Evolutionary conservation across 2,797 vertebrate genomes (phyloP).

Genomic region (Trematomus bernacchii): DNA sequence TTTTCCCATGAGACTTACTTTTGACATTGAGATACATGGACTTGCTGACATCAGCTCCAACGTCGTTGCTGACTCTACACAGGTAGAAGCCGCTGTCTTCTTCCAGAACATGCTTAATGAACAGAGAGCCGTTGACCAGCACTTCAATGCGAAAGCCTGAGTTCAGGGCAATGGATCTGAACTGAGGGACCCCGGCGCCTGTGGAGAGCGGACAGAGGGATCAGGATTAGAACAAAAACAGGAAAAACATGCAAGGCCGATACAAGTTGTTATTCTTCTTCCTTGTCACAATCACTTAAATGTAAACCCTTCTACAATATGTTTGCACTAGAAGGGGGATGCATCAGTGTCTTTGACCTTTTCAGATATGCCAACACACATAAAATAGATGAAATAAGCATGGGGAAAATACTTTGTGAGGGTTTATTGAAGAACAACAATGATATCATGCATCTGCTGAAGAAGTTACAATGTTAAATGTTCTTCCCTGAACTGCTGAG

Average conservation of each 20-base stretch:
- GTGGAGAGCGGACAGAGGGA: conserved; percentile 29
- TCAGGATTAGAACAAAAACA: background rate
- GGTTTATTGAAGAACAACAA: background rate
- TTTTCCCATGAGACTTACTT: conserved; percentile 89
- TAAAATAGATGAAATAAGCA: background rate
- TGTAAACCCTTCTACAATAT: background rate
- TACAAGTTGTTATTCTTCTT: no score
- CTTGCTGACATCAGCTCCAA: conserved; percentile 99
- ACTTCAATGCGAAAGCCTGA: conserved; percentile 94
- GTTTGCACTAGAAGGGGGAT: background rate
- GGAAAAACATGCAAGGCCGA: background rate
- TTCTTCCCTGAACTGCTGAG: conserved; percentile 1
- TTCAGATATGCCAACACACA: background rate
- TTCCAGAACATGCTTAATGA: conserved; percentile 97
- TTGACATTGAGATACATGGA: conserved; percentile 99
- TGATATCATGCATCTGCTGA: background rate
- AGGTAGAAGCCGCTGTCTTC: conserved; percentile 99
- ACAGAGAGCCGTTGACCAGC: conserved; percentile 93
- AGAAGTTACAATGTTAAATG: background rate
- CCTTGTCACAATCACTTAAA: background rate
- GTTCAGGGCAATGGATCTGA: conserved; percentile 96
- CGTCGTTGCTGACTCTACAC: conserved; percentile 99
- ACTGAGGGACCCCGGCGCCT: conserved; percentile 98
- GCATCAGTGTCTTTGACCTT: background rate
- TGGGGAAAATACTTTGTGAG: background rate